Evolutionary conservation across 2,113 vertebrate species (phyloP).

Genomic region (Vidua chalybeata): DNA sequence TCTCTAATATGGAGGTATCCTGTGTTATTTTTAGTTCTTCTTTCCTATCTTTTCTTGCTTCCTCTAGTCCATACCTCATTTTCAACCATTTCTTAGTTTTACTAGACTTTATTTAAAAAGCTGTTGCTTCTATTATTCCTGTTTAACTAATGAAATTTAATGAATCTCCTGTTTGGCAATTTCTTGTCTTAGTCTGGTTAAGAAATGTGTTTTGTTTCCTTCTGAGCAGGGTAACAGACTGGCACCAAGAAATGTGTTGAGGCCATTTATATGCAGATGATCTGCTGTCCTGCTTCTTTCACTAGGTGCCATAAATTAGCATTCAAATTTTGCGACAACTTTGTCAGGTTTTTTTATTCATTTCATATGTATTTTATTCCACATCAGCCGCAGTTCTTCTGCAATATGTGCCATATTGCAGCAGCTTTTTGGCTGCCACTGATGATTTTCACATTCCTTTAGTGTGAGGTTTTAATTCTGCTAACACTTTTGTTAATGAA

Average conservation of each 20-base stretch:
- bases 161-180: not conserved
- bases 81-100: not conserved
- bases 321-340: constrained; percentile 64
- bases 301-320: constrained; percentile 63
- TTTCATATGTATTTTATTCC: constrained; percentile 59
- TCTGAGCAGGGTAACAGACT: constrained; percentile 24
- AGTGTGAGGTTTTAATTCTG: constrained; percentile 39
- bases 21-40: not conserved
- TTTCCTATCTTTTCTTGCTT: not conserved
- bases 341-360: not conserved
- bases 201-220: constrained; percentile 52
- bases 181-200: constrained; percentile 1
- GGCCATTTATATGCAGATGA: constrained; percentile 69
- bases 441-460: constrained; percentile 43
- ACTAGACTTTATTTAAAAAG: not conserved
- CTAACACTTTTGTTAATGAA: constrained; percentile 52
- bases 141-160: constrained; percentile 32
- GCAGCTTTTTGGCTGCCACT: constrained; percentile 41
- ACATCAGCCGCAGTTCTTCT: constrained; percentile 49
- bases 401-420: constrained; percentile 33
- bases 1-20: not conserved
- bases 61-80: not conserved
- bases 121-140: not conserved
- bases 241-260: constrained; percentile 31
- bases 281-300: constrained; percentile 59